phyloP scores from a whole-genome alignment of 2,888 invertebrate genomes.

The Diplazon laetatorius region DNA sequence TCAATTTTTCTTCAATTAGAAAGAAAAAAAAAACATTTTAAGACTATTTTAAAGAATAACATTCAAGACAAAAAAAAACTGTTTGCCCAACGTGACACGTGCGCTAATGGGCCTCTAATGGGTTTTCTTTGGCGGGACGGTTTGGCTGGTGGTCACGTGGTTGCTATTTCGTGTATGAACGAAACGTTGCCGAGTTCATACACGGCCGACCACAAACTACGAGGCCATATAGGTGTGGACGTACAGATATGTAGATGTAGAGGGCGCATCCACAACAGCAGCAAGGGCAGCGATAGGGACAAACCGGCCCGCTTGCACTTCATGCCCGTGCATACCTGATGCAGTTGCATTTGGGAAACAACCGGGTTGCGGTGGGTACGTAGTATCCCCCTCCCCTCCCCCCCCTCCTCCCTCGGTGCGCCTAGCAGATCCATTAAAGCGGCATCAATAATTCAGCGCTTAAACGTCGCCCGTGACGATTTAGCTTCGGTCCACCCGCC shows the following conservation, averaged over 20 bases:
- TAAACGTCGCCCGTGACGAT: slow-evolving; percentile 69
- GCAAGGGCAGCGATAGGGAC: slow-evolving; percentile 21
- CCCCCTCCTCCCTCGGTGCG: slow-evolving; percentile 1
- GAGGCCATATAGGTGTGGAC: slow-evolving; percentile 22
- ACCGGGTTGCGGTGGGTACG: slow-evolving; percentile 36
- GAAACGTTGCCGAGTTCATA: slow-evolving; percentile 42
- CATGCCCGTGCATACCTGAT: slow-evolving; percentile 66
- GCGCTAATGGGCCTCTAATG: too few species aligned
- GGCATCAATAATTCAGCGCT: slow-evolving; percentile 73
- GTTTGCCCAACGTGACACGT: too few species aligned
- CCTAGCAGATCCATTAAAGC: slow-evolving; percentile 72
- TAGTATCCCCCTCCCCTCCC: too few species aligned
- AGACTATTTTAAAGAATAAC: too few species aligned
- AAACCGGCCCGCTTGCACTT: slow-evolving; percentile 57
- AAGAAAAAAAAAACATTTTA: too few species aligned
- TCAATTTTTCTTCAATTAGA: too few species aligned
- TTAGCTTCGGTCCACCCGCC: slow-evolving; percentile 58
- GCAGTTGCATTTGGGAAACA: slow-evolving; percentile 54
- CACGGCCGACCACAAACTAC: slow-evolving; percentile 48
- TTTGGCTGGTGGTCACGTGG: slow-evolving; percentile 23
- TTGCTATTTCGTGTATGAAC: slow-evolving; percentile 34
- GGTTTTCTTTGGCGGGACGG: not conserved
- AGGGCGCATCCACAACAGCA: not conserved
- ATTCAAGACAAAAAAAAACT: too few species aligned
- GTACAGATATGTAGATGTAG: slow-evolving; percentile 17